phyloP scores from a whole-genome alignment of 2,113 vertebrate genomes.

The Machaerirhynchus nigripectus region DNA sequence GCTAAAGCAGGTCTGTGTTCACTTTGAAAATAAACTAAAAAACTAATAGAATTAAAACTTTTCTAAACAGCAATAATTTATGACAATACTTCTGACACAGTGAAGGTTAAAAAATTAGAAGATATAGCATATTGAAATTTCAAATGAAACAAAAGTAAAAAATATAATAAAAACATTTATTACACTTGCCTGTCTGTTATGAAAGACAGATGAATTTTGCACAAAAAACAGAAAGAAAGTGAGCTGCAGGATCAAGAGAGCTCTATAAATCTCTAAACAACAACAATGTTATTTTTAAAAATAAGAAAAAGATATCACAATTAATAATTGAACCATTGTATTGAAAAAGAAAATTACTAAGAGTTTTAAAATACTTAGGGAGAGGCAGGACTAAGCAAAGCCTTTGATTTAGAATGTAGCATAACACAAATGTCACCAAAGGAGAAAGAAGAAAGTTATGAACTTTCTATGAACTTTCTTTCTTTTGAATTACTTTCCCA shows the following conservation, averaged over 20 bases:
- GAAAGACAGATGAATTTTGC: not conserved
- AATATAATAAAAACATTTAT: not conserved
- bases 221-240: not conserved
- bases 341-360: not conserved
- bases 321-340: not conserved
- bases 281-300: not conserved
- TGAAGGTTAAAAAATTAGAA: not conserved
- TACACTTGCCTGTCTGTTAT: not conserved
- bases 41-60: not conserved
- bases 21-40: not conserved
- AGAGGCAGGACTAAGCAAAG: not conserved
- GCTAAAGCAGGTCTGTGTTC: not conserved
- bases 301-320: not conserved
- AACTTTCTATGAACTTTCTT: not conserved
- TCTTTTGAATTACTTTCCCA: not conserved
- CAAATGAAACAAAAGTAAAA: not conserved
- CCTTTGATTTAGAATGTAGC: not conserved
- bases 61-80: not conserved
- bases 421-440: not conserved
- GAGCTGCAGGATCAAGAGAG: not conserved
- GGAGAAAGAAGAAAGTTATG: not conserved
- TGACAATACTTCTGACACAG: not conserved
- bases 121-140: not conserved
- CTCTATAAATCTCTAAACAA: not conserved
- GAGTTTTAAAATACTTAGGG: not conserved